phyloP scores from a whole-genome alignment of 1,140 invertebrate genomes.

The Melanaphis sacchari region DNA sequence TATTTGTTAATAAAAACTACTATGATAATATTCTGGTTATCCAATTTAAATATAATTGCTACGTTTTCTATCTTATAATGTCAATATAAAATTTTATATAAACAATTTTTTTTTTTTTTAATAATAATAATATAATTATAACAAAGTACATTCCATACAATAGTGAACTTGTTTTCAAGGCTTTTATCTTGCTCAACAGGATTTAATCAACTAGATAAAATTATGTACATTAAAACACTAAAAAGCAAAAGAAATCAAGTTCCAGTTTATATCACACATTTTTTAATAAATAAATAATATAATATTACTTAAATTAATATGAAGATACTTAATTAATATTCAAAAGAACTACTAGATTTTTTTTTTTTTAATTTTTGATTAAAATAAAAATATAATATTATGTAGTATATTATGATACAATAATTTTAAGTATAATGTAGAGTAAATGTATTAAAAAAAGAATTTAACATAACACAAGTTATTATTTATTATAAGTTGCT shows the following conservation, averaged over 20 bases:
- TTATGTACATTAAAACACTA: neutral
- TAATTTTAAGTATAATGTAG: too few species aligned
- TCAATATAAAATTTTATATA: neutral
- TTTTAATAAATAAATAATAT: neutral
- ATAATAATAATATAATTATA: neutral
- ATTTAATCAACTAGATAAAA: slow-evolving; percentile 1
- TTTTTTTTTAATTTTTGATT: neutral
- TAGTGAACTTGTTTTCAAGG: slow-evolving; percentile 31
- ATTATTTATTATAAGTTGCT: too few species aligned
- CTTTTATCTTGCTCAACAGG: slow-evolving; percentile 25
- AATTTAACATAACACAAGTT: too few species aligned
- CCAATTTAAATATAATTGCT: too few species aligned
- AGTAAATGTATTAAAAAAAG: too few species aligned
- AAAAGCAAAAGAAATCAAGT: neutral
- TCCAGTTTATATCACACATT: neutral
- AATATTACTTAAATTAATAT: neutral
- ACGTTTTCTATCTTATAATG: neutral
- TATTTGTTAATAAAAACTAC: neutral
- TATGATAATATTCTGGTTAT: neutral
- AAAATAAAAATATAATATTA: too few species aligned
- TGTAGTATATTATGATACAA: too few species aligned
- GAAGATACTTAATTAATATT: neutral
- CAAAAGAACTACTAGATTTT: neutral
- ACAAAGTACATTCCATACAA: slow-evolving; percentile 7
- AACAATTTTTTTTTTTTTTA: neutral